These are phyloP conservation scores for Lagorchestes hirsutus DNA, from an alignment of 2,797 vertebrate genomes.

Conservation along the genomic window DNA sequence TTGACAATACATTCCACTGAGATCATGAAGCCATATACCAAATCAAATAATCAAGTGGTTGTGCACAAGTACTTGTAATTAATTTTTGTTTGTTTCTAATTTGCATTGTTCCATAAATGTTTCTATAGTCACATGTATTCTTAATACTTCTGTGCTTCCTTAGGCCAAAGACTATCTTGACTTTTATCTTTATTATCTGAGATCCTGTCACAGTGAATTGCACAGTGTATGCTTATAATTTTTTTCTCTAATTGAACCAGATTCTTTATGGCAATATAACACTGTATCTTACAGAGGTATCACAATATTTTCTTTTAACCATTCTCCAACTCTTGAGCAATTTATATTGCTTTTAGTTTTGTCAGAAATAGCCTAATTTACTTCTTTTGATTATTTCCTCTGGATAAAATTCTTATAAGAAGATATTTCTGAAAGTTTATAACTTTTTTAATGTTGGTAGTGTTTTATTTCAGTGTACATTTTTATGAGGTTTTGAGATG, in stretches of 20 bases:
- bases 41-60: background rate
- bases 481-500: too few species aligned
- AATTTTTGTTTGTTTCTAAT: background rate
- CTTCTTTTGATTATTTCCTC: background rate
- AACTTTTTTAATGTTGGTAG: background rate
- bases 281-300: background rate
- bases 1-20: background rate
- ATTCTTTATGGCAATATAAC: background rate
- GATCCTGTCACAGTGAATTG: background rate
- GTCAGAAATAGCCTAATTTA: background rate
- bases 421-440: background rate
- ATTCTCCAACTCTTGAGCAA: background rate
- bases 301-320: background rate
- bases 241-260: background rate
- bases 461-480: background rate
- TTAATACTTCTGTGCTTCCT: background rate
- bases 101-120: background rate
- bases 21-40: background rate
- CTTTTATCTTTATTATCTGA: background rate
- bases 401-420: background rate
- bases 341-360: background rate
- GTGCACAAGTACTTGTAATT: background rate
- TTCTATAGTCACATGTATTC: background rate
- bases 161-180: background rate
- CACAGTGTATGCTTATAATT: background rate